These are phyloP conservation scores for Tuta absoluta DNA, from an alignment of 2,888 invertebrate genomes.

Conservation along the genomic window DNA sequence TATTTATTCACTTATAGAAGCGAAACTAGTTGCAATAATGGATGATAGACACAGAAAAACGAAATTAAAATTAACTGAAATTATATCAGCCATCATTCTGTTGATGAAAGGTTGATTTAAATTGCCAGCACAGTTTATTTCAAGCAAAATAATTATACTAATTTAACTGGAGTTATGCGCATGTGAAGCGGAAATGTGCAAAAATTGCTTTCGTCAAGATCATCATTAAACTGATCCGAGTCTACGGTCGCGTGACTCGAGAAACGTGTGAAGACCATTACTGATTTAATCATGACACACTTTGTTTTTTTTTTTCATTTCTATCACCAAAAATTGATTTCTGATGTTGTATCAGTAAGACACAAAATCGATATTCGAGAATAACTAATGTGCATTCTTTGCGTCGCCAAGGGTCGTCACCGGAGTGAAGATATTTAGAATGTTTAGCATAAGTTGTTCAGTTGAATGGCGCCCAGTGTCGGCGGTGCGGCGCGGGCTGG, in stretches of 20 bases:
- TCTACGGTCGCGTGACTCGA: neutral
- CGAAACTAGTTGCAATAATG: too few species aligned
- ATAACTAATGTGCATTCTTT: neutral
- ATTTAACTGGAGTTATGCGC: neutral
- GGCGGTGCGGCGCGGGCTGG: neutral
- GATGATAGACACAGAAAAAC: too few species aligned
- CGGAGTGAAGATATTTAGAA: neutral
- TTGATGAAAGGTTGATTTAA: constrained; percentile 1
- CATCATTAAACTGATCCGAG: neutral
- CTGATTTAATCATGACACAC: neutral
- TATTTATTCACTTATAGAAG: too few species aligned
- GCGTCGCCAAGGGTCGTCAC: neutral
- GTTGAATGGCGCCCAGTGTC: neutral
- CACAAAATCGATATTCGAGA: too few species aligned
- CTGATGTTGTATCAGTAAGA: neutral
- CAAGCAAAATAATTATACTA: neutral
- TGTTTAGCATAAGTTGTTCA: constrained; percentile 23
- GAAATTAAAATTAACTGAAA: neutral
- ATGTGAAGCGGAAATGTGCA: constrained; percentile 7
- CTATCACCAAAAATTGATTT: neutral
- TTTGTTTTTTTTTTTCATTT: neutral
- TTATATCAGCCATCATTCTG: neutral
- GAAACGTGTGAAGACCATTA: neutral
- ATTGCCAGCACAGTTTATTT: neutral
- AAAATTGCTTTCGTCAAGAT: neutral